These are phyloP conservation scores for Chionis minor DNA, from an alignment of 2,113 vertebrate species.

Conservation along the genomic window DNA sequence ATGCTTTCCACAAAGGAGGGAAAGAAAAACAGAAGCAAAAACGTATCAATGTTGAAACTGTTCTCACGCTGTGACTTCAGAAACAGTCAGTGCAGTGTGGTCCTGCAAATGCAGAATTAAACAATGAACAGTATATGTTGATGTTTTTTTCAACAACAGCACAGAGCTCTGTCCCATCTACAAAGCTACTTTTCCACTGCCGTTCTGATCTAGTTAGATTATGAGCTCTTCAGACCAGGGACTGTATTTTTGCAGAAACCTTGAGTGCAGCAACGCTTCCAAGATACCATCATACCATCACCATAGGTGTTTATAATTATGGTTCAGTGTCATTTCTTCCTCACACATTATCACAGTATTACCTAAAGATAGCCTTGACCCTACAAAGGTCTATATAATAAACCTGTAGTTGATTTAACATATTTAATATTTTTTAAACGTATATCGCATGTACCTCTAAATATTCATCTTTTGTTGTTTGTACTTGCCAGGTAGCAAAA, in stretches of 20 bases:
- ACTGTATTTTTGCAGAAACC: not conserved
- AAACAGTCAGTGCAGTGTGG: not conserved
- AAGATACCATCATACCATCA: not conserved
- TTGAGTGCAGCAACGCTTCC: not conserved
- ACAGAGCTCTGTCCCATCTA: not conserved
- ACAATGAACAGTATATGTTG: not conserved
- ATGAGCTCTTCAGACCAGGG: not conserved
- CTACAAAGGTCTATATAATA: not conserved
- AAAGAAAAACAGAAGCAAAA: not conserved
- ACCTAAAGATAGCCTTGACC: not conserved
- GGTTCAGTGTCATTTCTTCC: not conserved
- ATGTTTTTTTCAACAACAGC: not conserved
- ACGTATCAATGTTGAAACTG: accelerated
- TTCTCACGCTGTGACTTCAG: not conserved
- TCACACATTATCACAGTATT: not conserved
- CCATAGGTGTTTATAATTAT: not conserved
- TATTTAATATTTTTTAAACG: not conserved
- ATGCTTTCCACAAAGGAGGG: not conserved
- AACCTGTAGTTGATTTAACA: not conserved
- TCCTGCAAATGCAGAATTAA: not conserved
- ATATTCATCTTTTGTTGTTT: not conserved
- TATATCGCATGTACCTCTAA: not conserved
- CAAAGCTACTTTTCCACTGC: not conserved
- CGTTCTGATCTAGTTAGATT: not conserved
- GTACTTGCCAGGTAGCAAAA: not conserved